These are phyloP conservation scores for Myiothlypis chrysogaster DNA, from an alignment of 2,797 vertebrate species.

Conservation along the genomic window DNA sequence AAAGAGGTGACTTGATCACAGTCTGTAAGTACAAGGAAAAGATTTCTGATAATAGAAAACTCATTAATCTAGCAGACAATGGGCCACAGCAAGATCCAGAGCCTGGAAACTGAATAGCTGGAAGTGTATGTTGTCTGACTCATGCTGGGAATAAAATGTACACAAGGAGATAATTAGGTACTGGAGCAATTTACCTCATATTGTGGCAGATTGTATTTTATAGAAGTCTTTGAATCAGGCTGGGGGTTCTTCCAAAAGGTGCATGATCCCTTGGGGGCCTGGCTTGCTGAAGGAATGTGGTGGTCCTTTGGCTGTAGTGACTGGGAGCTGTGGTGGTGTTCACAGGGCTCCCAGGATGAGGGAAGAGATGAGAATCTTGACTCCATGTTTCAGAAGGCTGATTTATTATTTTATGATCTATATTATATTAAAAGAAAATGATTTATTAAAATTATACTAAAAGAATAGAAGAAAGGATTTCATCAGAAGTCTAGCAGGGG, in stretches of 20 bases:
- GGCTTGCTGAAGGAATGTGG: not conserved
- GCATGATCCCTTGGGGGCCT: not conserved
- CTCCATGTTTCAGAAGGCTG: too few species aligned
- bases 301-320: not conserved
- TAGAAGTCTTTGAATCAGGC: not conserved
- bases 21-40: slow-evolving; percentile 5
- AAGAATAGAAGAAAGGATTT: too few species aligned
- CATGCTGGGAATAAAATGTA: not conserved
- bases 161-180: not conserved
- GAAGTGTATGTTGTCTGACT: not conserved
- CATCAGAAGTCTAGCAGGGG: too few species aligned
- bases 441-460: too few species aligned
- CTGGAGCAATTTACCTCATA: not conserved
- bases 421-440: too few species aligned
- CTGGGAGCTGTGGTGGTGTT: too few species aligned
- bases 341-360: too few species aligned
- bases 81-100: not conserved
- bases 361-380: too few species aligned
- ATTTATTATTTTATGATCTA: too few species aligned
- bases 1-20: slow-evolving; percentile 8
- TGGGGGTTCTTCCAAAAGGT: not conserved
- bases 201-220: not conserved
- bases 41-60: slow-evolving; percentile 16
- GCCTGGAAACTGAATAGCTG: not conserved
- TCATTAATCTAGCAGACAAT: slow-evolving; percentile 27